Evolutionary conservation across 2,113 vertebrate species (phyloP).

Genomic region (Xerus inauris): DNA sequence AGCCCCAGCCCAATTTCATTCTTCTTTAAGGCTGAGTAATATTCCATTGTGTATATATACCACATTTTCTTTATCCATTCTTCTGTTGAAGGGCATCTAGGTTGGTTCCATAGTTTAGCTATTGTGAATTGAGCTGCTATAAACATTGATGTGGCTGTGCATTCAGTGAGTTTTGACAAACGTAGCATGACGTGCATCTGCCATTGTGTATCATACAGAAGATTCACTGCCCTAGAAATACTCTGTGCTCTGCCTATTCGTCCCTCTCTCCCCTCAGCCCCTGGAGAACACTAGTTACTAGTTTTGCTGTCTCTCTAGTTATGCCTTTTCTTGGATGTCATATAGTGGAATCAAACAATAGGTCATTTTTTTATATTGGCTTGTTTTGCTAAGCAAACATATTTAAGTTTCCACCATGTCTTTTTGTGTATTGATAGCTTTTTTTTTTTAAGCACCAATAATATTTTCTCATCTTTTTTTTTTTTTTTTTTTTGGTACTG

Average conservation of each 20-base stretch:
- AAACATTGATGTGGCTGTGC: no score
- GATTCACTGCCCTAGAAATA: not conserved
- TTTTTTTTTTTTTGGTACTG: no score
- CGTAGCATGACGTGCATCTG: not conserved
- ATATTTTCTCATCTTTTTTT: not conserved
- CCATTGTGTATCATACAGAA: not conserved
- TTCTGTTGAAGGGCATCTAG: no score
- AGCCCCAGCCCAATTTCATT: no score
- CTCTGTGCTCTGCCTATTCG: not conserved
- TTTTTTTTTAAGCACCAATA: not conserved
- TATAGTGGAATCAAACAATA: no score
- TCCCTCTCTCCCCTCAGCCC: not conserved
- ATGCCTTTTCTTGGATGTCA: not conserved
- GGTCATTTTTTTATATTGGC: not conserved
- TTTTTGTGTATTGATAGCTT: not conserved
- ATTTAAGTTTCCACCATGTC: not conserved
- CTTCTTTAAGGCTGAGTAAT: no score
- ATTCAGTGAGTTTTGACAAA: not conserved
- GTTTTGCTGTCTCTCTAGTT: not conserved
- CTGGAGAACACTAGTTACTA: not conserved
- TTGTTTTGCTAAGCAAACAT: not conserved
- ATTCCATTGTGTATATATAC: no score
- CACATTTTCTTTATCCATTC: no score
- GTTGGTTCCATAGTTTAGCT: no score
- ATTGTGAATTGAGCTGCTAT: no score